Evolutionary conservation across 2,888 invertebrate species (phyloP).

Genomic region (Pherbina coryleti): DNA sequence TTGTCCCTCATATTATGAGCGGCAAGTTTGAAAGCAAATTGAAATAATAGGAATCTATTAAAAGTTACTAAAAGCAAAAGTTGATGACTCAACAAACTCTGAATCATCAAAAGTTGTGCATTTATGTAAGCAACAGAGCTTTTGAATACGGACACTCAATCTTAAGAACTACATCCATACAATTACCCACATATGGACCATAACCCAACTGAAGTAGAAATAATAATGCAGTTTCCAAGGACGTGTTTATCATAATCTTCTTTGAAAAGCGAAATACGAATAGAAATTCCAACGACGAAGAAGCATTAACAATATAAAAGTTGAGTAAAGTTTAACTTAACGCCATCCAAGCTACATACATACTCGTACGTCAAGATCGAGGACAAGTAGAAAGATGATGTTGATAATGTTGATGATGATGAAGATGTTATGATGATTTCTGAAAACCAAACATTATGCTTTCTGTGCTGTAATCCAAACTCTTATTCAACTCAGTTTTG

Average conservation of each 20-base stretch:
- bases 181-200: neutral
- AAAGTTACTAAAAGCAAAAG: neutral
- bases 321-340: conserved; percentile 9
- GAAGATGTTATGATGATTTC: neutral
- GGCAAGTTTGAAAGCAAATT: too few relatives aligned
- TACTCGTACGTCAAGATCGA: neutral
- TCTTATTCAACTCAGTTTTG: conserved; percentile 25
- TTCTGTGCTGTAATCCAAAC: conserved; percentile 29
- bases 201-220: neutral
- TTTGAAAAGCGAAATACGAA: conserved; percentile 7
- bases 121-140: neutral
- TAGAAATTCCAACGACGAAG: neutral
- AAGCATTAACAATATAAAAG: conserved; percentile 13
- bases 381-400: neutral
- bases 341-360: neutral
- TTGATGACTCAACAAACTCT: neutral
- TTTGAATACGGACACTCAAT: neutral
- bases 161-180: neutral
- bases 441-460: conserved; percentile 27
- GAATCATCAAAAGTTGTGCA: conserved; percentile 8
- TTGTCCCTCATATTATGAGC: too few relatives aligned
- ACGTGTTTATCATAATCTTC: conserved; percentile 32
- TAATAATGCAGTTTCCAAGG: conserved; percentile 22
- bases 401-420: neutral
- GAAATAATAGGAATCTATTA: too few relatives aligned